These are phyloP conservation scores for Sinhomidia bicolor DNA, from an alignment of 2,888 invertebrate species.

Conservation along the genomic window DNA sequence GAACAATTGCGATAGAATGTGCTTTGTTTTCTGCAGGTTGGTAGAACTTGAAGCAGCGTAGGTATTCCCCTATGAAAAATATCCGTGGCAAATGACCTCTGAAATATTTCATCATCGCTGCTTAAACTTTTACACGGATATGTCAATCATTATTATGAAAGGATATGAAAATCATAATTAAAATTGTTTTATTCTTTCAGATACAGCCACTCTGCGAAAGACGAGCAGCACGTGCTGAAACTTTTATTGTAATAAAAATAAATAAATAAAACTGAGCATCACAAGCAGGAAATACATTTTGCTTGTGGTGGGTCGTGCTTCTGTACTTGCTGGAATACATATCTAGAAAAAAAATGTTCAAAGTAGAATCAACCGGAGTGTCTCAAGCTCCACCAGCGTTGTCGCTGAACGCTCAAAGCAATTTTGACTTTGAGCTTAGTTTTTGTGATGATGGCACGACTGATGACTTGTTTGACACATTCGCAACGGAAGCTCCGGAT, in stretches of 20 bases:
- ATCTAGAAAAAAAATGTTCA: constrained; percentile 77
- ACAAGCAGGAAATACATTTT: background rate
- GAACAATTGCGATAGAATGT: no score
- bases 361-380: constrained; percentile 79
- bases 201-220: background rate
- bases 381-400: constrained; percentile 73
- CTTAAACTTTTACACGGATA: background rate
- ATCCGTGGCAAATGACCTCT: background rate
- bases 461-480: constrained; percentile 80
- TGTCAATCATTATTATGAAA: constrained; percentile 4
- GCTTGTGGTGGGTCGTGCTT: no score
- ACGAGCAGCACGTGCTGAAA: background rate
- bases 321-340: background rate
- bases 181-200: background rate
- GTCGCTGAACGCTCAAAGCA: constrained; percentile 74
- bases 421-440: constrained; percentile 80
- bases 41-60: no score
- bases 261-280: background rate
- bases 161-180: no score
- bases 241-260: background rate
- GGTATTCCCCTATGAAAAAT: background rate
- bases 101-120: background rate
- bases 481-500: constrained; percentile 58
- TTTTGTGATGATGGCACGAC: constrained; percentile 80
- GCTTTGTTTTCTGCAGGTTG: no score